Conservation (phyloP, 2,113 vertebrate genomes). For the Vidua chalybeata region DNA sequence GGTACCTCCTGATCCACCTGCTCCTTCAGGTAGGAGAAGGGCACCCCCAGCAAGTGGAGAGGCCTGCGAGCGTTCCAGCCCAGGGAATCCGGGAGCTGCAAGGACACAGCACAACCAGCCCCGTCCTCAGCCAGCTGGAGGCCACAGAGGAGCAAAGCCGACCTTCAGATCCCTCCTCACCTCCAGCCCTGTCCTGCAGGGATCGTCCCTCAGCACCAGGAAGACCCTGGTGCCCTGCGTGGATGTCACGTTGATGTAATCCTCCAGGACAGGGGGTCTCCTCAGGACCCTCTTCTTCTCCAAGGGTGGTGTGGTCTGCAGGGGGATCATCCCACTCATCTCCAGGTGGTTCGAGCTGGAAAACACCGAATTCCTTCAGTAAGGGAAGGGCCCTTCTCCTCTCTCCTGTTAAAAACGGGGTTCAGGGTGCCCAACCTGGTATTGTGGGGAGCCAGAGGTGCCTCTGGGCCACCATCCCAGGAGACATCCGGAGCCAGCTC, state of each 20-base stretch:
- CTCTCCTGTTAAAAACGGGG: rapidly evolving
- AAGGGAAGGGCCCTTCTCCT: neutral
- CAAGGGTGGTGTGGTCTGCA: conserved; percentile 22
- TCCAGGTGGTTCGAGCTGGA: neutral
- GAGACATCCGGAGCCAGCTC: neutral
- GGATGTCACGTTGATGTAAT: conserved; percentile 91
- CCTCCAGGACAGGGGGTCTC: conserved; percentile 86
- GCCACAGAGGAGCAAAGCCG: neutral
- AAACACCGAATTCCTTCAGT: neutral
- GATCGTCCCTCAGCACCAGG: conserved; percentile 79
- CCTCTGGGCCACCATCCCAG: conserved; percentile 65
- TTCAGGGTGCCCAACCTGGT: conserved; percentile 56
- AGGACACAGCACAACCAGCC: neutral
- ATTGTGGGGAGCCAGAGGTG: neutral
- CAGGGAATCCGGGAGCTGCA: conserved; percentile 57
- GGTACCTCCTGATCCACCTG: conserved; percentile 84
- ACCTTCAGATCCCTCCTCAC: neutral
- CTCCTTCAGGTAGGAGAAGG: conserved; percentile 85
- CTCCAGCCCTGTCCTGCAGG: conserved; percentile 41
- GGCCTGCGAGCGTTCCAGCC: conserved; percentile 69
- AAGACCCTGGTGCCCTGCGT: conserved; percentile 83
- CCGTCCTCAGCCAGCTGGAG: neutral
- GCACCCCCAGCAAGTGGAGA: conserved; percentile 84
- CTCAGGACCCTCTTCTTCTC: conserved; percentile 70
- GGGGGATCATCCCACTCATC: conserved; percentile 39